These are phyloP conservation scores for Atrina japonica DNA, from an alignment of 2,888 invertebrate species.

Conservation along the genomic window DNA sequence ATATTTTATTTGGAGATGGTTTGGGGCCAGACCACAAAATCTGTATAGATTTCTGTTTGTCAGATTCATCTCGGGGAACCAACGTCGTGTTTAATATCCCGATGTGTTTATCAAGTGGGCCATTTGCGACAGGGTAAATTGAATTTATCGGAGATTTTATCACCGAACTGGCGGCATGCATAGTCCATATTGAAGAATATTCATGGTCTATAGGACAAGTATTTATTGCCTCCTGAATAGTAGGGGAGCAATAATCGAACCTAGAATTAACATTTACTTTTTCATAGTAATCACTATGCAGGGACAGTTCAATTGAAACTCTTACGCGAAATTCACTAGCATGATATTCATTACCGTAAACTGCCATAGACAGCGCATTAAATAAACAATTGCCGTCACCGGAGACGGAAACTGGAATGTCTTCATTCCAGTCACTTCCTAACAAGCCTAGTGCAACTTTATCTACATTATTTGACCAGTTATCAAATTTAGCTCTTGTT, in stretches of 20 bases:
- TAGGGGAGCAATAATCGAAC: background rate
- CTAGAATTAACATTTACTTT: background rate
- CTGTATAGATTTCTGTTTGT: background rate
- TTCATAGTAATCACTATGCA: background rate
- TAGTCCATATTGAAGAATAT: constrained; percentile 1
- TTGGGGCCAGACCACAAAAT: too few relatives aligned
- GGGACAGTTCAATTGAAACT: background rate
- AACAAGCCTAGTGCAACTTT: background rate
- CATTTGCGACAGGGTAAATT: too few relatives aligned
- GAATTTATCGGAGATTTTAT: background rate
- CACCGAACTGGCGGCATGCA: background rate
- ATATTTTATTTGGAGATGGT: too few relatives aligned
- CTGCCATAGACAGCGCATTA: background rate
- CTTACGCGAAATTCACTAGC: background rate
- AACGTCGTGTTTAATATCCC: background rate
- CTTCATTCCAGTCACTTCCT: background rate
- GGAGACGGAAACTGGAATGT: background rate
- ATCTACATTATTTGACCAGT: background rate
- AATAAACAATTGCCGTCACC: background rate
- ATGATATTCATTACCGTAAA: background rate
- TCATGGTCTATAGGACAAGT: background rate
- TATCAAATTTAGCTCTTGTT: background rate
- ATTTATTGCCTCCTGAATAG: background rate
- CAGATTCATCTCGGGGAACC: background rate
- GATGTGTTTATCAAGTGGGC: background rate